Evolutionary conservation across 2,888 invertebrate species (phyloP), one percentile per base, ranked within the genome.

Genomic region (Dromius quadrimaculatus): DNA sequence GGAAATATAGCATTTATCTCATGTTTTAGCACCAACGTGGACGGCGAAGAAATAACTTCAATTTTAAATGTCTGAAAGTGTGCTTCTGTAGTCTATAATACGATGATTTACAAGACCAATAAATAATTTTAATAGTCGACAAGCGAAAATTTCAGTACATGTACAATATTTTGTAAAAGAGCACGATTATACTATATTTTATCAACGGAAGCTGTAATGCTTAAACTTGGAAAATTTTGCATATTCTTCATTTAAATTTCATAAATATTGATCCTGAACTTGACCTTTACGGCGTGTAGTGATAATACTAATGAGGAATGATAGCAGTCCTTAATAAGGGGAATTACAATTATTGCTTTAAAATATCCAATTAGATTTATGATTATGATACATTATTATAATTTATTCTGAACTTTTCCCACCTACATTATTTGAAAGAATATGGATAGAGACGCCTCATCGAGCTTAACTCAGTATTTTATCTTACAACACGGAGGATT

Each of bases 41-140:
- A 41, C n/a, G n/a, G n/a, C n/a, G n/a, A 3, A 22, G 47, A 47
- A 47, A 47, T 23, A 28, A 28, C 50, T 50, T 50, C 23, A 23
- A 50, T 50, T 13, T 50, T 28, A 50, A 28, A 50, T 50, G 13
- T 50, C 15, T 28, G 6, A 15, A 28, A 50, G 28, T 50, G 28
- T 59, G 20, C 36, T 34, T 34, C 20, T 59, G 36, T 8, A 17
- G 36, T 15, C 36, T 59, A 59, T 59, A n/a, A n/a, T 59, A 34
- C 19, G 9, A 59, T 59, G 59, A 59, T 59, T 36, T 59, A 59
- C 36, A 59, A 17, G 59, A 8, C 50, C 36, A 19, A 59, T 59
- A 59, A 59, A 59, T 59, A 36, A 59, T 59, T 59, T 59, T 59
- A 59, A 59, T 59, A 59, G 59, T 20, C 23, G 22, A 23, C 3